phyloP scores from a whole-genome alignment of 2,797 vertebrate species.

The Thripadectes ignobilis region DNA sequence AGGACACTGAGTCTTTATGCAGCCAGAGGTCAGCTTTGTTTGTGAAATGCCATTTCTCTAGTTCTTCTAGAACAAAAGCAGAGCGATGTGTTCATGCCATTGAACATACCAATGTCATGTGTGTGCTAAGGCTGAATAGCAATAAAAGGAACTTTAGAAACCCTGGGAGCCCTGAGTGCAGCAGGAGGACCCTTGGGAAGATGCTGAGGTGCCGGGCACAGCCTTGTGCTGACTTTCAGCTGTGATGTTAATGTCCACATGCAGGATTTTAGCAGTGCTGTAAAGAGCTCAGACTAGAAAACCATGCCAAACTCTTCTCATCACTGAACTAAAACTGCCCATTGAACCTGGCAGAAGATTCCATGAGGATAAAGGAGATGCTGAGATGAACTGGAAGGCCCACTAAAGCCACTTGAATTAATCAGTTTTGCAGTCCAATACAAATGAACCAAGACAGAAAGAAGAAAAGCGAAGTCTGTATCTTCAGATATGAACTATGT shows the following conservation, averaged over 20 bases:
- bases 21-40: background rate
- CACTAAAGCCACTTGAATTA: background rate
- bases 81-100: background rate
- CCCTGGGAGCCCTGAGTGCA: accelerated
- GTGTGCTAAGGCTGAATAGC: background rate
- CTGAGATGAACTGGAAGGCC: background rate
- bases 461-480: background rate
- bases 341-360: background rate
- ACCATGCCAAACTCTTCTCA: background rate
- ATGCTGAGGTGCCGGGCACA: background rate
- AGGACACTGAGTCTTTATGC: background rate
- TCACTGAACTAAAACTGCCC: background rate
- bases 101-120: accelerated
- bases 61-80: background rate
- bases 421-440: background rate
- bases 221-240: background rate
- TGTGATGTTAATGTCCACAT: background rate
- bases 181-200: background rate
- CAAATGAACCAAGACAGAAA: background rate
- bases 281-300: background rate
- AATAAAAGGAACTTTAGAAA: background rate
- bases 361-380: background rate
- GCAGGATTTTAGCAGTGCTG: background rate
- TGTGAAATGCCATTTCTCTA: background rate
- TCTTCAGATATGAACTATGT: background rate